Evolutionary conservation across 2,113 vertebrate genomes (phyloP), one percentile per base, ranked within the genome.

Genomic region (Dascyllus trimaculatus): DNA sequence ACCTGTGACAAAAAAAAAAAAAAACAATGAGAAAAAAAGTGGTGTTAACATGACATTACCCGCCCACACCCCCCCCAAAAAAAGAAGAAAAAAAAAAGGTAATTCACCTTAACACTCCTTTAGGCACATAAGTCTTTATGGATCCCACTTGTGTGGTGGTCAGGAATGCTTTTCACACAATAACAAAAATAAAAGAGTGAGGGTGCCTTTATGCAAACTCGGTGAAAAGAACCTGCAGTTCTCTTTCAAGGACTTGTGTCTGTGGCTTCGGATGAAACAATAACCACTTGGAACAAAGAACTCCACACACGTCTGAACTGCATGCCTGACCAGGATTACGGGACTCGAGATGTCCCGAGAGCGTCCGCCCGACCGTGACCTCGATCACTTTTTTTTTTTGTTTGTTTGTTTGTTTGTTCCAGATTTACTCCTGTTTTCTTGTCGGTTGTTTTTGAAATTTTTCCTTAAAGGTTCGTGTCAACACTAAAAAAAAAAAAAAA

Each of bases 101-200:
- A 62, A 73, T 88, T 89, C 68, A 92, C 72, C 66, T 82, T 70
- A 82, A 81, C 84, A 75, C 85, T 87, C 88, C 80, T 88, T 93
- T 88, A 94, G 93, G 93, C 93, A 93, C 93, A 82, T 88, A 88
- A 79, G 82, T 91, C 88, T 90, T 80, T 75, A 87, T 85, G 82
- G 84, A 80, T 85, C 82, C 84, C 92, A 91, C 88, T 40, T 53
- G 65, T 62, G 78, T 75, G 71, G 81, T 82, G 85, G 87, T 88
- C 80, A 91, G 88, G 86, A 90, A 93, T 93, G 90, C 85, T 89
- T 86, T 85, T 87, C 77, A 88, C 79, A 81, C 57, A 59, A 64
- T 17, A 40, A 80, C 60, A 21, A 45, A 67, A 45, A 35, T 26
- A 3, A 53, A 52, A 59, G 5, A 32, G 66, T 61, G 81, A 84